Base-by-base conservation (phyloP, 2,888 invertebrate species). In the Shargacucullia verbasci region DNA sequence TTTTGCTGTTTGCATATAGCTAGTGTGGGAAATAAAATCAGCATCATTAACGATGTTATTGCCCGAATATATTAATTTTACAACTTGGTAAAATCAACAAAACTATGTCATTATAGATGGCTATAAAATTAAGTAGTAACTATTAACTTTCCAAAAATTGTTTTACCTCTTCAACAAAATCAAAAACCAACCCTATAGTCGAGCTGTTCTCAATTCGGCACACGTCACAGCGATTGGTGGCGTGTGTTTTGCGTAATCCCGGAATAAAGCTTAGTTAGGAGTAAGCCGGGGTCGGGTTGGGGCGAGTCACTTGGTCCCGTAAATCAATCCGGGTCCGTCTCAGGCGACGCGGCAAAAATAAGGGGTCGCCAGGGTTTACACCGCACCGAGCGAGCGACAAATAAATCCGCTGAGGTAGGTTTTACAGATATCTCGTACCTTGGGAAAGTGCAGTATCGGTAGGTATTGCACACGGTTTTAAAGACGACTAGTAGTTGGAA, bases 191-290 rank as follows among this genome's bases (percentile, higher is more conserved):
- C 40, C 50, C 57, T 57, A 52, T 25, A 75, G 67, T 65, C 69
- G 63, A 70, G 65, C 67, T 83, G 83, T 85, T 86, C 82, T 81
- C 86, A 80, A 86, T 87, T 86, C 86, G 75, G 77, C 86, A 86
- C 86, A 87, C 87, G 88, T 89, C 88, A 88, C 82, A 78, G 80
- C 73, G 80, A 78, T 79, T 78, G 78, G 81, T 76, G 87, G 84
- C 86, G 85, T 87, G 85, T 89, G 87, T 88, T 90, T 90, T 88
- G 88, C 89, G 87, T 91, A 90, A 90, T 87, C 88, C 83, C 74
- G 64, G 83, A 83, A 82, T 85, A 85, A 85, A 85, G 89, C 89
- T 91, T 90, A 90, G 89, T 87, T 87, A 84, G 85, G 82, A 82
- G 82, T 88, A 88, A 90, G 88, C 89, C 81, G 85, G 87, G 86